Base-by-base conservation (phyloP, 1,140 invertebrate species). In the Drosophila kurseongensis region DNA sequence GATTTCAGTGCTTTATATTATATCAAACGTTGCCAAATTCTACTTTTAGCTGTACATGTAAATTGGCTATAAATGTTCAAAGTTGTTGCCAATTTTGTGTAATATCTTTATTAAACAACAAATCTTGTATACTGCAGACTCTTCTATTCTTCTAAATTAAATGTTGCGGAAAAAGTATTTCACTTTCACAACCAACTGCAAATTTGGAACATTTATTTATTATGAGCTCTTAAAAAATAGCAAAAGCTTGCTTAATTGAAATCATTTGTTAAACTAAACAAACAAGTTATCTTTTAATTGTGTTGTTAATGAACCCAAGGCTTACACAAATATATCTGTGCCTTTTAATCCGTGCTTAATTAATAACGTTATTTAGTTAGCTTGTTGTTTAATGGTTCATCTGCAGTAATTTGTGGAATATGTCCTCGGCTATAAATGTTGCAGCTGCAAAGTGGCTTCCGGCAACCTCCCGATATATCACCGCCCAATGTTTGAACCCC, bases 391-490 rank as follows among this genome's bases (percentile, higher is more conserved):
- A 50, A 32, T 29, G 47, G 23, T 5, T 14, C 14, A 4, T 32
- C 47, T 29, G 23, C n/a, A 3, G n/a, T 29, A 32, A 32, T 50
- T 48, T 29, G 47, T 32, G 27, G 47, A 1, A 9, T 14, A 32
- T 14, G 14, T 32, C n/a, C 27, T 50, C 14, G 47, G 47, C 47
- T 6, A 29, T 14, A 32, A 14, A 7, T 27, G 27, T 1, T 29
- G n/a, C n/a, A n/a, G n/a, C 42, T 58, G 47, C 12, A 29, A n/a
- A 29, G 23, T 48, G 47, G 47, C 27, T 14, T 14, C 23, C 47
- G 47, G 47, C n/a, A 35, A 23, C 2, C 45, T 4, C 23, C 5
- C 23, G 4, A 63, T 51, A 14, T 51, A 65, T 63, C 41, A 32
- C n/a, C 4, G 6, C 6, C 8, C 12, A 44, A 14, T 32, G 38